Conservation (phyloP, 2,113 vertebrate species). For the Calidris pugnax region DNA sequence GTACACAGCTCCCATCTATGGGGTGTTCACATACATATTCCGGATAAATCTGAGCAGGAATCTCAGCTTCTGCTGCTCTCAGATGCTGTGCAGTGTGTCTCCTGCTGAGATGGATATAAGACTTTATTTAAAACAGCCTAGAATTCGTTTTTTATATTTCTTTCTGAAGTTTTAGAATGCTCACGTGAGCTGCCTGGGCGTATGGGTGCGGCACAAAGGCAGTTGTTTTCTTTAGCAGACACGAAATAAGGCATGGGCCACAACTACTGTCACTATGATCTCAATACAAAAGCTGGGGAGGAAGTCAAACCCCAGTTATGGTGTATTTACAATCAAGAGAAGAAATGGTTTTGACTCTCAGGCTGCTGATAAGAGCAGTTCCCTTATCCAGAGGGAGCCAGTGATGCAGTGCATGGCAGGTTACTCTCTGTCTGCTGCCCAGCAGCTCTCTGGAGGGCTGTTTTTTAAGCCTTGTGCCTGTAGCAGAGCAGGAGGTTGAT, state of each 20-base stretch:
- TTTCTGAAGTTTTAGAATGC: neutral
- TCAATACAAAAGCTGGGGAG: neutral
- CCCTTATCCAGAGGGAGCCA: rapidly evolving
- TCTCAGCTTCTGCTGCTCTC: neutral
- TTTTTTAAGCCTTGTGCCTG: neutral
- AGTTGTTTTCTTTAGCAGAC: neutral
- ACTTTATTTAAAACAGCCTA: neutral
- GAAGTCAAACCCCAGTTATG: neutral
- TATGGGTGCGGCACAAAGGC: neutral
- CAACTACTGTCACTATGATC: neutral
- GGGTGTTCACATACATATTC: neutral
- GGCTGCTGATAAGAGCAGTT: neutral
- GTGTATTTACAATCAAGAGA: neutral
- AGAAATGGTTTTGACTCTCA: neutral
- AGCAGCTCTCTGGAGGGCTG: rapidly evolving
- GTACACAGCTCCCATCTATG: neutral
- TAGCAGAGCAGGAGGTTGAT: neutral
- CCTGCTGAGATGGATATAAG: neutral
- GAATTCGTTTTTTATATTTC: neutral
- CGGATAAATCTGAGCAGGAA: neutral
- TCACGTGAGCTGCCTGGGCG: rapidly evolving
- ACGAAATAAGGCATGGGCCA: neutral
- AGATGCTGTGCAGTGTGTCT: neutral
- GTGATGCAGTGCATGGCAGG: rapidly evolving
- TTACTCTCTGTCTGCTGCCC: neutral